These are phyloP conservation scores for Plectropomus leopardus DNA, from an alignment of 2,113 vertebrate genomes.

Conservation along the genomic window DNA sequence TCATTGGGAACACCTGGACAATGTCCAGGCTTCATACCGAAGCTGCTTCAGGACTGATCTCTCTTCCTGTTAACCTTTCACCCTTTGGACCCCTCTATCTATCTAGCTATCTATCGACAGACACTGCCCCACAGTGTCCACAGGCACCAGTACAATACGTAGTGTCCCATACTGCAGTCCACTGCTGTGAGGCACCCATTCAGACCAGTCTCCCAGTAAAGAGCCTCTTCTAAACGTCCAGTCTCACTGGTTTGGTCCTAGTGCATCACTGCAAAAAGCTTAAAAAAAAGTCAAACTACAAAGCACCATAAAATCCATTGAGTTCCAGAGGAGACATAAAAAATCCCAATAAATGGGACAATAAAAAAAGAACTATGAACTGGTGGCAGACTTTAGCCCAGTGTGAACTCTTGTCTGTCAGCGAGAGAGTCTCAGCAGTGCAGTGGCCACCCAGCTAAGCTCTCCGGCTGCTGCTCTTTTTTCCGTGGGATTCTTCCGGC, in stretches of 20 bases:
- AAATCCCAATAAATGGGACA: conserved; percentile 26
- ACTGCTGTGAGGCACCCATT: conserved; percentile 46
- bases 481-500: conserved; percentile 84
- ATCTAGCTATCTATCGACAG: conserved; percentile 51
- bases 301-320: conserved; percentile 64
- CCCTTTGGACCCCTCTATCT: conserved; percentile 32
- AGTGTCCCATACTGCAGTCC: conserved; percentile 65
- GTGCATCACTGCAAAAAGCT: conserved; percentile 48
- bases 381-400: conserved; percentile 37
- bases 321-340: conserved; percentile 49
- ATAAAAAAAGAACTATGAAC: conserved; percentile 27
- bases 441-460: conserved; percentile 63
- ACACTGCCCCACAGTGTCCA: conserved; percentile 38
- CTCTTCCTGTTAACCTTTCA: conserved; percentile 48
- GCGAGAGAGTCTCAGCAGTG: conserved; percentile 51
- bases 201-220: conserved; percentile 33
- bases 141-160: conserved; percentile 41
- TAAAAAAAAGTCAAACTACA: conserved; percentile 41
- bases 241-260: conserved; percentile 46
- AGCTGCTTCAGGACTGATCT: conserved; percentile 37
- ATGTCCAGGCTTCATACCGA: conserved; percentile 83
- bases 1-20: conserved; percentile 85
- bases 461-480: conserved; percentile 72
- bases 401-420: conserved; percentile 49
- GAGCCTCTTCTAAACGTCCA: conserved; percentile 48